Evolutionary conservation across 2,888 invertebrate genomes (phyloP).

Genomic region (Panorpa germanica): DNA sequence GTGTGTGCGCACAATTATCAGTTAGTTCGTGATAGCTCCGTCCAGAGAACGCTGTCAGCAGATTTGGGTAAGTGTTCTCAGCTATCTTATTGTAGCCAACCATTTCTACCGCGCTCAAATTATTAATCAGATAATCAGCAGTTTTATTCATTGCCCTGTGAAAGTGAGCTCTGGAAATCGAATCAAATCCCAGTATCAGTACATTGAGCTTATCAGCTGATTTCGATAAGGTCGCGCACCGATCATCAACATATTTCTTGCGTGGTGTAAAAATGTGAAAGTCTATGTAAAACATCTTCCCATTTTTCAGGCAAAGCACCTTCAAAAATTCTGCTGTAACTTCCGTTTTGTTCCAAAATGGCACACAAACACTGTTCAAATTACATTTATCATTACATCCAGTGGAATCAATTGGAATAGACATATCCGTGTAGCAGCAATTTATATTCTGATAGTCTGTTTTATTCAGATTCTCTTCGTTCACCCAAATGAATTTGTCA

Average conservation of each 20-base stretch:
- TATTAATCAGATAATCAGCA: slow-evolving; percentile 30
- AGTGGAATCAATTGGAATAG: too few species aligned
- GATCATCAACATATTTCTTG: slow-evolving; percentile 16
- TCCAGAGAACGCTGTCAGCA: slow-evolving; percentile 65
- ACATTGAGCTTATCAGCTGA: too few species aligned
- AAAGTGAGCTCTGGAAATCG: slow-evolving; percentile 70
- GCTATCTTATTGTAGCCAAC: slow-evolving; percentile 85
- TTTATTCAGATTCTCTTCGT: too few species aligned
- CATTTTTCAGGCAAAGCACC: slow-evolving; percentile 34
- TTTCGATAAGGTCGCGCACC: too few species aligned
- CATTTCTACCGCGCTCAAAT: slow-evolving; percentile 51
- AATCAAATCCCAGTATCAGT: slow-evolving; percentile 66
- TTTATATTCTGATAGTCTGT: too few species aligned
- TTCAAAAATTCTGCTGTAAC: slow-evolving; percentile 44
- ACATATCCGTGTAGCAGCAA: too few species aligned
- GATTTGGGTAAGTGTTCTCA: slow-evolving; percentile 85
- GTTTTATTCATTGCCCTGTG: slow-evolving; percentile 68
- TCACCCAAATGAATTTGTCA: too few species aligned
- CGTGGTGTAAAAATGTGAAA: slow-evolving; percentile 44
- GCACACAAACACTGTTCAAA: too few species aligned
- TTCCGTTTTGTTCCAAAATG: too few species aligned
- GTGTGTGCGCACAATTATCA: slow-evolving; percentile 37
- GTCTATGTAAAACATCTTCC: slow-evolving; percentile 38
- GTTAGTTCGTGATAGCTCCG: slow-evolving; percentile 42
- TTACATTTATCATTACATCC: too few species aligned